Evolutionary conservation across 1,140 invertebrate genomes (phyloP).

Genomic region (Orchesella cincta): DNA sequence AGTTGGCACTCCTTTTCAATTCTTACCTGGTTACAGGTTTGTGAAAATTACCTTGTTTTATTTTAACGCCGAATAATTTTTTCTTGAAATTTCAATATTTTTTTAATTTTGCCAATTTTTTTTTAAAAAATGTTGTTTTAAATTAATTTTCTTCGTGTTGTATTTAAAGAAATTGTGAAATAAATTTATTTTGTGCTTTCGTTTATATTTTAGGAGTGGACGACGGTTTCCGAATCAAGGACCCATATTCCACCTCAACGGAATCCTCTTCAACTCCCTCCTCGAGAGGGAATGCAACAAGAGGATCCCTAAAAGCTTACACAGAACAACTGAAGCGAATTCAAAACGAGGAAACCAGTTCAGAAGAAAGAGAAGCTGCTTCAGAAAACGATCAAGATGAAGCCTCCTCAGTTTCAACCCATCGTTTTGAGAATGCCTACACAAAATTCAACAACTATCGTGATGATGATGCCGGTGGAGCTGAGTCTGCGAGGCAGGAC

Average conservation of each 20-base stretch:
- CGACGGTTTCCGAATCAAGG: neutral
- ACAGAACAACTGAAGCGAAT: neutral
- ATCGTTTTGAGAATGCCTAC: conserved; percentile 9
- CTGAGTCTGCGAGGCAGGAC: neutral
- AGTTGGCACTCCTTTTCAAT: conserved; percentile 1
- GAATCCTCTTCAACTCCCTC: neutral
- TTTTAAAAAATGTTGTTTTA: neutral
- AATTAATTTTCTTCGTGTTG: neutral
- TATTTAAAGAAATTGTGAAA: neutral
- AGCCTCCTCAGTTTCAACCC: neutral
- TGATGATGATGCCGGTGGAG: neutral
- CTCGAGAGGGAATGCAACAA: neutral
- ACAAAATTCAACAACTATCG: neutral
- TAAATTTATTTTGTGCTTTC: neutral
- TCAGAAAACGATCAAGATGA: neutral
- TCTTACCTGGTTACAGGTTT: conserved; percentile 2
- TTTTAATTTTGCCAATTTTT: too few species aligned
- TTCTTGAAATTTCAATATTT: too few species aligned
- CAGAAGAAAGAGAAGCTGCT: neutral
- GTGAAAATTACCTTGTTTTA: neutral
- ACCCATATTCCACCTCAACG: neutral
- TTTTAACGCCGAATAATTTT: neutral
- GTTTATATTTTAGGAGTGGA: neutral
- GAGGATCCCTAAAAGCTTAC: neutral
- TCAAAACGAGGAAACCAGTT: neutral